Conservation (phyloP, 35 echinoderm and acorn worm species). For the Holothuria glaberrima region DNA sequence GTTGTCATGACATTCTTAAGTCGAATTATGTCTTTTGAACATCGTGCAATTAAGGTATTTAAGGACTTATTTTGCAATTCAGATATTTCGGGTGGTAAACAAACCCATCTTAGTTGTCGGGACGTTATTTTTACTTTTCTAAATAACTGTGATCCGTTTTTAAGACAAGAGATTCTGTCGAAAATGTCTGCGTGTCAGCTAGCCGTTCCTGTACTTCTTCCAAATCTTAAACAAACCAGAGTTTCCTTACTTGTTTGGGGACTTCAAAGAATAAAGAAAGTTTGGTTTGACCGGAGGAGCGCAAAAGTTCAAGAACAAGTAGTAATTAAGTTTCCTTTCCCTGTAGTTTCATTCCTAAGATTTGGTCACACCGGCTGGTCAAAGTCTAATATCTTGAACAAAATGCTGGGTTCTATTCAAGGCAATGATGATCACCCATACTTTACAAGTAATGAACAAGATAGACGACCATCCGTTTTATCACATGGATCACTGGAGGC, state of each 20-base stretch:
- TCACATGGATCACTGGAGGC: constrained; percentile 19
- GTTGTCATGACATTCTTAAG: background rate
- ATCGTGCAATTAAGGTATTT: background rate
- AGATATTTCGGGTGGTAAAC: background rate
- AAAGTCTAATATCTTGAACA: constrained; percentile 37
- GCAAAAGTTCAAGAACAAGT: background rate
- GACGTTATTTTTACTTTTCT: background rate
- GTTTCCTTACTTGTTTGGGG: background rate
- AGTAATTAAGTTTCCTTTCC: background rate
- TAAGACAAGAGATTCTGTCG: background rate
- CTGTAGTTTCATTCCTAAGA: background rate
- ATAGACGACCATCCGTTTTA: background rate
- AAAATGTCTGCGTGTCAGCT: constrained; percentile 7
- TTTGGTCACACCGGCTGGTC: constrained; percentile 5
- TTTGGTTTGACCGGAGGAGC: background rate
- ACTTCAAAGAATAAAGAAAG: background rate
- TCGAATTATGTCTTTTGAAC: background rate
- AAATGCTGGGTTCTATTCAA: constrained; percentile 28
- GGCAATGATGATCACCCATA: constrained; percentile 43
- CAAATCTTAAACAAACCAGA: background rate
- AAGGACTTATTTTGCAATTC: background rate
- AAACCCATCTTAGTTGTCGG: background rate
- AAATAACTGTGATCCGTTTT: constrained; percentile 12
- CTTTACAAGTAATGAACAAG: constrained; percentile 27
- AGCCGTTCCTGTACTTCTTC: background rate